Evolutionary conservation across 2,888 invertebrate genomes (phyloP), one percentile per base, ranked within the genome.

Genomic region (Drosophila ezoana): DNA sequence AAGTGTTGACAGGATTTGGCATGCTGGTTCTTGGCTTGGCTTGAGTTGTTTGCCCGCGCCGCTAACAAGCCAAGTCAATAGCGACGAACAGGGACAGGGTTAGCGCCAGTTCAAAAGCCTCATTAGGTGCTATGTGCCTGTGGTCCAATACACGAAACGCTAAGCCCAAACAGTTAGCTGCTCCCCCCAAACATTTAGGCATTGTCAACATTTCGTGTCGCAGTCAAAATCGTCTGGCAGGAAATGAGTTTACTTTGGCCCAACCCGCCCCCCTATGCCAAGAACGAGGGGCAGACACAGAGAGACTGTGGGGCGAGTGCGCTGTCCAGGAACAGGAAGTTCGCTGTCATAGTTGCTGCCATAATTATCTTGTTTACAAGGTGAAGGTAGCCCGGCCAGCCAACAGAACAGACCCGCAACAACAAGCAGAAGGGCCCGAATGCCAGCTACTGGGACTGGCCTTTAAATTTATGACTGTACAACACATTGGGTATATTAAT

Each of bases 361-460:
- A 89, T 89, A 89, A 86, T 86, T 86, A 86, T 89, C 89, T 89
- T 86, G 85, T 86, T 86, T 89, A 86, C 85, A 89, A 89, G 89
- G 89, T 86, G 87, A 89, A 86, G 87, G 86, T 77, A 78, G 67
- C 72, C 68, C 40, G 64, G 63, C 70, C 68, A 73, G 62, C 43
- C 72, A 43, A 43, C 33, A 23, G 14, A 79, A 57, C 66, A 41
- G 32, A 54, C 47, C 51, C 59, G 37, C 53, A 57, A 40, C 60
- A 56, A 60, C 58, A 61, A 41, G 49, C 69, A 43, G 11, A 5
- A 20, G 13, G 6, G 5, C 52, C 28, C 11, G 5, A 49, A 44
- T 62, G 54, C 51, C 49, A 69, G 64, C 60, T 54, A 53, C 71
- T 57, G 67, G 41, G 58, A 37, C 45, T 47, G 68, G 38, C 45